A percentile compares a stretch with the other conserved stretches of the same genome.
phyloP scores from a whole-genome alignment of 2,888 invertebrate species.

The Aphrophora alni region DNA sequence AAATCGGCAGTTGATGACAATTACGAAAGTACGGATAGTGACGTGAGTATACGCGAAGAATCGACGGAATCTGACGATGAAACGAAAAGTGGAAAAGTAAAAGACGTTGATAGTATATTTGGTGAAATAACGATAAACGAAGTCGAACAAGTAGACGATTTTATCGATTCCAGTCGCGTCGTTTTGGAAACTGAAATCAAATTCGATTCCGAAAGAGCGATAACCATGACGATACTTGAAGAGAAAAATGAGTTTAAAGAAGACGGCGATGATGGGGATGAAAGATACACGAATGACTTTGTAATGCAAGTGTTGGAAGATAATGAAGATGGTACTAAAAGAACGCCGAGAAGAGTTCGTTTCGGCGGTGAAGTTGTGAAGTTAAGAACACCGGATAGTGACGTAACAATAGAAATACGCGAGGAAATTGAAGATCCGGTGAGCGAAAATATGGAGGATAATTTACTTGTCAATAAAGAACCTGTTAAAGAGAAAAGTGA shows the following conservation, averaged over 20 bases:
- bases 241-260: constrained; percentile 60
- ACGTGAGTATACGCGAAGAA: constrained; percentile 36
- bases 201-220: constrained; percentile 78
- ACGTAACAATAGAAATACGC: constrained; percentile 56
- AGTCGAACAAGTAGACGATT: constrained; percentile 43
- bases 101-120: constrained; percentile 32
- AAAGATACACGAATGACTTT: constrained; percentile 58
- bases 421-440: constrained; percentile 31
- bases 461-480: not conserved
- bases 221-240: constrained; percentile 85
- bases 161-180: constrained; percentile 57
- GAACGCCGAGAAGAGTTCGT: constrained; percentile 75
- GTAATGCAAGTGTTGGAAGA: constrained; percentile 65
- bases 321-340: constrained; percentile 56
- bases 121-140: constrained; percentile 31
- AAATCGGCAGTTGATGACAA: constrained; percentile 53
- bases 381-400: constrained; percentile 84
- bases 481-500: not conserved
- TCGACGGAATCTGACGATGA: constrained; percentile 16
- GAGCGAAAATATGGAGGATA: not conserved
- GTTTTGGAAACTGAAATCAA: constrained; percentile 85
- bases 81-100: constrained; percentile 1
- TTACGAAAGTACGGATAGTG: constrained; percentile 44
- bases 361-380: constrained; percentile 89
- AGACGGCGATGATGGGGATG: constrained; percentile 39